phyloP scores from a whole-genome alignment of 1,140 invertebrate species.

The Zaprionus camerounensis region DNA sequence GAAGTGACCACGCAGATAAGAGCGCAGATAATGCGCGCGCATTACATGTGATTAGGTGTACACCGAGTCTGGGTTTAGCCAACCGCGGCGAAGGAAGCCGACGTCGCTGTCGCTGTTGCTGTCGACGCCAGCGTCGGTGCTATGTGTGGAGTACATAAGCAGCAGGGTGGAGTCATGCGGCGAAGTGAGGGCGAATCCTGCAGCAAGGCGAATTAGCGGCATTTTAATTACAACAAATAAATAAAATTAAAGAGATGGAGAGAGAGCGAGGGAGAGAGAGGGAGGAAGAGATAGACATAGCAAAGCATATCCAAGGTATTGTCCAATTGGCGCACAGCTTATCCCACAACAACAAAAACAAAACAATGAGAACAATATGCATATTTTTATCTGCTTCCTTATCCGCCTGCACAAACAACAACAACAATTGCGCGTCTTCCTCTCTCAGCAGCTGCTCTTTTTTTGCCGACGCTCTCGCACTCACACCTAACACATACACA shows the following conservation, averaged over 20 bases:
- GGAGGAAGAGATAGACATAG: not conserved
- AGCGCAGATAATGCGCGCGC: constrained; percentile 84
- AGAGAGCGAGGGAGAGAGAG: not conserved
- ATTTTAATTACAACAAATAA: constrained; percentile 12
- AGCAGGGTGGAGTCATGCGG: constrained; percentile 52
- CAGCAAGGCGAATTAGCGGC: constrained; percentile 1
- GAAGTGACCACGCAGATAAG: constrained; percentile 79
- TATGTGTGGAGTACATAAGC: constrained; percentile 15
- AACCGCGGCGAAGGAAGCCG: constrained; percentile 67
- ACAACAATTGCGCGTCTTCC: constrained; percentile 42
- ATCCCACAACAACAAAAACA: constrained; percentile 2
- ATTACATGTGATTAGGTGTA: constrained; percentile 84
- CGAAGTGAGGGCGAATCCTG: not conserved
- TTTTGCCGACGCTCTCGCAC: constrained; percentile 38
- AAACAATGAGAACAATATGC: not conserved
- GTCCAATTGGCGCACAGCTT: constrained; percentile 22
- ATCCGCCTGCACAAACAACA: constrained; percentile 29
- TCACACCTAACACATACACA: constrained; percentile 9
- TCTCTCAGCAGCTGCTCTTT: constrained; percentile 24
- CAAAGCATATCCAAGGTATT: not conserved
- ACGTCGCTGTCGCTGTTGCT: not conserved
- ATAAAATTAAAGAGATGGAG: not conserved
- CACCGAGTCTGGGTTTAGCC: constrained; percentile 78
- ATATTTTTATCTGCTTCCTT: constrained; percentile 40
- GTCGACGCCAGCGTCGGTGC: constrained; percentile 37